A percentile compares a stretch with the other conserved stretches of the same genome.
These are phyloP conservation scores for Mythimna vitellina DNA, from an alignment of 2,888 invertebrate genomes.

Conservation along the genomic window DNA sequence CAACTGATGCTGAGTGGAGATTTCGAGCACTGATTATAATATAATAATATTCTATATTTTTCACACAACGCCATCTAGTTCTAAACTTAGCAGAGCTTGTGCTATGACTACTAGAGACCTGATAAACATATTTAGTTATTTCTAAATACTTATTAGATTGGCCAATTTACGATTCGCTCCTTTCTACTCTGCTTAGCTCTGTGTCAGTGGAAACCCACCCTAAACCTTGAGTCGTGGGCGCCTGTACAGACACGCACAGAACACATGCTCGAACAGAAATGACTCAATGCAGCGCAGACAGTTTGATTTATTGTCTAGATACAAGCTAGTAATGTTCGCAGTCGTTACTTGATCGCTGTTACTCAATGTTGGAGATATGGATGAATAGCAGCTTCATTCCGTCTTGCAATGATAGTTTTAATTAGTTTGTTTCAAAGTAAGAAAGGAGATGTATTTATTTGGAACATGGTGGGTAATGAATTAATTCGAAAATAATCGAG, in stretches of 20 bases:
- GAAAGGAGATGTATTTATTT: neutral
- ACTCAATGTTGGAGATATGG: constrained; percentile 4
- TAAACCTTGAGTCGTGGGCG: neutral
- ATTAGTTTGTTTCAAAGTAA: neutral
- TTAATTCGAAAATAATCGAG: too few relatives aligned
- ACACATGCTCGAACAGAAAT: neutral
- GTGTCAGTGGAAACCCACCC: too few relatives aligned
- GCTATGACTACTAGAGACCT: too few relatives aligned
- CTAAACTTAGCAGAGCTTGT: too few relatives aligned
- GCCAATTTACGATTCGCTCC: too few relatives aligned
- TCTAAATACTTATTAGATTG: too few relatives aligned
- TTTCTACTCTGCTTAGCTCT: too few relatives aligned
- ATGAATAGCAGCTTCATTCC: neutral
- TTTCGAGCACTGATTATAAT: too few relatives aligned
- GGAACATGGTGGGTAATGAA: neutral
- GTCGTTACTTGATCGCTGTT: neutral
- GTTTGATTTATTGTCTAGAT: constrained; percentile 7
- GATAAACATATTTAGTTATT: too few relatives aligned
- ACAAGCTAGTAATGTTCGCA: neutral
- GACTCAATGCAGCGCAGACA: constrained; percentile 8
- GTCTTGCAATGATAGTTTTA: neutral
- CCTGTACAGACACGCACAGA: neutral
- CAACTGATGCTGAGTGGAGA: too few relatives aligned
- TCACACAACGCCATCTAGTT: too few relatives aligned
- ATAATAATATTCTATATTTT: too few relatives aligned